Base-by-base conservation (phyloP, 2,797 vertebrate species). In the Linurgus olivaceus region DNA sequence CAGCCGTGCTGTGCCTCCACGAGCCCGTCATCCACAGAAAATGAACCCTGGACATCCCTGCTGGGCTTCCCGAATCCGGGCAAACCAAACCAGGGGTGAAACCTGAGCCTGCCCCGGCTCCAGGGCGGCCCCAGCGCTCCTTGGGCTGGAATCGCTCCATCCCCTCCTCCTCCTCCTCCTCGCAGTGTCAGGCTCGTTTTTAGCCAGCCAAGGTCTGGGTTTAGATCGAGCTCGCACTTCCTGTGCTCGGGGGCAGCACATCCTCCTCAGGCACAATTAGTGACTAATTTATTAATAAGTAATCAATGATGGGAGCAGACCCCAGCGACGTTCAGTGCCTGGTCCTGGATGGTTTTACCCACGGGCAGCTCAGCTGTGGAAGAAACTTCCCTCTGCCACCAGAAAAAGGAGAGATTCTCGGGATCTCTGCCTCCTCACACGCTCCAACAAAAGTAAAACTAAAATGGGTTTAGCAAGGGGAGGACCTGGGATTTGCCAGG, bases 91-190 rank as follows among this genome's bases (percentile, higher is more conserved):
- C 2, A 38, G 57, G 55, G 44, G 3, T 72, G 95, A 92, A 92
- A 95, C 37, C 62, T 4, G 79, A 95, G 87, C 67, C 33, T 6
- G 6, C 3, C 37, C 33, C 13, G 25, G 82, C 88, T 68, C 70
- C 67, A 6, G 1, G 1, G 33, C 38, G 85, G 71, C 78, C 70
- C 37, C 68, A 35, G 75, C 29, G 38, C 65, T 63, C 26, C 84
- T 6, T 9, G 40, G 47, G 48, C 86, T 77, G 29, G 85, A 57
- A 31, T 14, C 16, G 40, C 83, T 92, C 77, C 72, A 20, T 86
- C 55, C 51, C 52, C 52, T n/a, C 54, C 54, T 33, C 51, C 52
- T 55, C 84, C 86, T 92, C 74, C 86, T 92, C 88, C 84, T 19
- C 63, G 2, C 73, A 8, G 8, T 3, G 20, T 25, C 52, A 3